phyloP scores from a whole-genome alignment of 2,113 vertebrate species.

The Gymnarchus niloticus region DNA sequence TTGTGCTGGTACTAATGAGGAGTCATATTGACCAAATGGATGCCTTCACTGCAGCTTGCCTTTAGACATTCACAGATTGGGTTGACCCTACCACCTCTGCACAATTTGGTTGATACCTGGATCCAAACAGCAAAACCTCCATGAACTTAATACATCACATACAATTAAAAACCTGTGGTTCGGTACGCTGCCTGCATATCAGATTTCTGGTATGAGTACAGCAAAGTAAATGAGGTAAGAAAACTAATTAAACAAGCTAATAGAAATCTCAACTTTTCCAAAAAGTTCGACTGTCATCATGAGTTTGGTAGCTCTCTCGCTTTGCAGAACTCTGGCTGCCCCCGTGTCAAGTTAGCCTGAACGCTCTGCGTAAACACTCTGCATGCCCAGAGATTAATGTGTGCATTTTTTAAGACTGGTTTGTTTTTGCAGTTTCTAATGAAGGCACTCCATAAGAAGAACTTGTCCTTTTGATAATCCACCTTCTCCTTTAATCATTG shows the following conservation, averaged over 20 bases:
- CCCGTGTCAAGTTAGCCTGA: not conserved
- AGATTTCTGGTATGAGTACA: not conserved
- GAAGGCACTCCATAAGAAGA: not conserved
- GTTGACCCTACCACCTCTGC: no score
- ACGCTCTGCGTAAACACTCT: not conserved
- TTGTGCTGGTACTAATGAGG: not conserved
- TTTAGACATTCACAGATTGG: not conserved
- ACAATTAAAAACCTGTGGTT: not conserved
- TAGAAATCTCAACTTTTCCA: not conserved
- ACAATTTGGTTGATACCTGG: no score
- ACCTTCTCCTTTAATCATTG: not conserved
- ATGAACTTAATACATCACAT: not conserved
- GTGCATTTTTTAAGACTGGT: not conserved
- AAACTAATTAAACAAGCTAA: constrained; percentile 1
- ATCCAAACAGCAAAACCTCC: no score
- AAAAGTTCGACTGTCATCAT: not conserved
- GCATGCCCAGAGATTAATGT: not conserved
- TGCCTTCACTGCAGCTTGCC: not conserved
- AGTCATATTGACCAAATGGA: not conserved
- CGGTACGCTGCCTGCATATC: not conserved
- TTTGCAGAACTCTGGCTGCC: not conserved
- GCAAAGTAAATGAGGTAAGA: not conserved
- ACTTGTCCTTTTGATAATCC: not conserved
- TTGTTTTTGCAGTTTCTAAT: not conserved
- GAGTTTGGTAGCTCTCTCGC: not conserved